Conservation (phyloP, 2,113 vertebrate species). For the Phaethornis superciliosus region DNA sequence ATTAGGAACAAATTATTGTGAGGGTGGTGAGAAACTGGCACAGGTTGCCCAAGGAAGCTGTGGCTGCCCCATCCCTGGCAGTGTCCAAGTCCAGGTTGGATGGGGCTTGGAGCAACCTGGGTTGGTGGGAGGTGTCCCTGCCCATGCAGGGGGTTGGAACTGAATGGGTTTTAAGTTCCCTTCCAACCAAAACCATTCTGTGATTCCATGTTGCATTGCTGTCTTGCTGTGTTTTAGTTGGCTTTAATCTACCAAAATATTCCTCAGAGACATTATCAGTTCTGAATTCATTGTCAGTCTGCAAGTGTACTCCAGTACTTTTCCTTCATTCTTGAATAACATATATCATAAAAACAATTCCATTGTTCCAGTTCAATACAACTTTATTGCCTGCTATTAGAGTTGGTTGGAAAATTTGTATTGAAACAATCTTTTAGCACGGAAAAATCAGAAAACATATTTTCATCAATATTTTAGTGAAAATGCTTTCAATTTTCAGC, state of each 20-base stretch:
- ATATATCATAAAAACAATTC: background rate
- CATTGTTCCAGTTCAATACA: background rate
- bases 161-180: no score
- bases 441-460: background rate
- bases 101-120: no score
- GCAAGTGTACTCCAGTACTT: background rate
- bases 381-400: slow-evolving; percentile 1
- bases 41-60: no score
- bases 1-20: no score
- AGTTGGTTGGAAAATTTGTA: background rate
- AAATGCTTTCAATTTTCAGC: background rate
- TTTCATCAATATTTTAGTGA: slow-evolving; percentile 10
- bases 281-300: background rate
- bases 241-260: background rate
- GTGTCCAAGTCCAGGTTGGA: no score
- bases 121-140: no score
- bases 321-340: background rate
- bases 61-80: no score
- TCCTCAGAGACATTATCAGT: background rate
- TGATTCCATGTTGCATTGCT: background rate
- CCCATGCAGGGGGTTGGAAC: no score
- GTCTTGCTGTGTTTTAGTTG: background rate
- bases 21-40: no score
- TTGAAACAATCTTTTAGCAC: slow-evolving; percentile 15
- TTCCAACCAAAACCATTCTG: no score